Evolutionary conservation across 2,113 vertebrate species (phyloP), one percentile per base, ranked within the genome.

Genomic region (Paramormyrops kingsleyae): DNA sequence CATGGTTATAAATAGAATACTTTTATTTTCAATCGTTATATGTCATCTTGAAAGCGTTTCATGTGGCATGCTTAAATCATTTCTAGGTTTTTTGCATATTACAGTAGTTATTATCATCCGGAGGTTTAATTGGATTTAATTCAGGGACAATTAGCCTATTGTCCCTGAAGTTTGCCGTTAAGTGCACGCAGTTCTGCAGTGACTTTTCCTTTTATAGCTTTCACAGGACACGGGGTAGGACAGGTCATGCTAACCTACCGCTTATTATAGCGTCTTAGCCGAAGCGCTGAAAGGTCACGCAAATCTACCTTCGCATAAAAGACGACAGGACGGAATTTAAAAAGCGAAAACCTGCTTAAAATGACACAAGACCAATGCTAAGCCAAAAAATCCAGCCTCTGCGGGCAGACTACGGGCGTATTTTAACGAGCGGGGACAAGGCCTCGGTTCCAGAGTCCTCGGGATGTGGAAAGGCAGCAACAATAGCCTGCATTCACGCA

Each of bases 221-320:
- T 19, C 74, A 80, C 74, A 80, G 74, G 74, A 53, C 50, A 52
- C 13, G 24, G 50, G 27, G 27, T 53, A 87, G 24, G 50, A 53
- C 50, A 53, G 85, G 85, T 87, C 85, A 87, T n/a, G 85, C 85
- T 35, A 53, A 53, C 85, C 85, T 52, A 27, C 50, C 27, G 50
- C 49, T 56, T 56, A 87, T 47, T 35, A 53, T 47, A 24, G 50
- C 27, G 50, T 53, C 47, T 53, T 35, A 87, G 50, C 31, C n/a
- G 17, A 47, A 84, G 27, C 85, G 39, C 7, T 19, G 17, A 87
- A 53, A 56, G 47, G 85, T 53, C 85, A 53, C 3, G 27, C 49
- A 87, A 53, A 56, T 35, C 15, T 56, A 87, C 50, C 46, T 87
- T 87, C 47, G 5, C 5, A 35, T 56, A 87, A 53, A 87, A 87